A percentile compares a stretch with the other conserved stretches of the same genome.
These are phyloP conservation scores for Ariopsis seemanni DNA, from an alignment of 2,113 vertebrate species.

Conservation along the genomic window DNA sequence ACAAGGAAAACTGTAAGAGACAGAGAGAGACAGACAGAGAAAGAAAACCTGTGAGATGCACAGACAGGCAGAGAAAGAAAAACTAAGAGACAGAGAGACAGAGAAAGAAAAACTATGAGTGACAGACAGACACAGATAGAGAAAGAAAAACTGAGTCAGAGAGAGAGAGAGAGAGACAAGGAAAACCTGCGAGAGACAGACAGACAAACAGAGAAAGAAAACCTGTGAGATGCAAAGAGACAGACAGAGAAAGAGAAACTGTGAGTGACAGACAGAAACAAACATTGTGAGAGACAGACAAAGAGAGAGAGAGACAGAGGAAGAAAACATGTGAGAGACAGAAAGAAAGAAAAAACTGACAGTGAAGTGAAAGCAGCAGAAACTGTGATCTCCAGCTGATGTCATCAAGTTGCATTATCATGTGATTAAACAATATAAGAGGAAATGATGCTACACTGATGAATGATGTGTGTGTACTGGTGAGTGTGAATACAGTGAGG, in stretches of 20 bases:
- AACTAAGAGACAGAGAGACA: conserved; percentile 37
- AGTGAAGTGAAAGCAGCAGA: too few relatives aligned
- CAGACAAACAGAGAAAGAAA: not conserved
- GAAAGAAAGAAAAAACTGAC: too few relatives aligned
- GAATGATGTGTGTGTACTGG: too few relatives aligned
- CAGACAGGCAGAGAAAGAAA: not conserved
- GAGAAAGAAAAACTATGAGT: not conserved
- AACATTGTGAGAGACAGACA: not conserved
- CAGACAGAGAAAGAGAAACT: not conserved
- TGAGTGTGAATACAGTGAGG: too few relatives aligned
- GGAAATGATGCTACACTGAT: too few relatives aligned
- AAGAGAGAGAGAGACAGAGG: too few relatives aligned
- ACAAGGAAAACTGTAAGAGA: not conserved
- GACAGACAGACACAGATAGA: not conserved
- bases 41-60: conserved; percentile 32
- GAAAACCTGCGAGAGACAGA: not conserved
- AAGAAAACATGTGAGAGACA: too few relatives aligned
- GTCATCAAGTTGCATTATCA: too few relatives aligned
- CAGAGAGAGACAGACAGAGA: conserved; percentile 36
- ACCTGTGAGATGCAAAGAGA: not conserved
- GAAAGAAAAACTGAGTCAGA: not conserved
- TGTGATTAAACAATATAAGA: too few relatives aligned
- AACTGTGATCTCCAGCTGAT: too few relatives aligned
- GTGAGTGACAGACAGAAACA: not conserved
- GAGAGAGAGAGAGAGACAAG: conserved; percentile 16